Evolutionary conservation across 2,797 vertebrate species (phyloP).

Genomic region (Eurystomus glaucurus): DNA sequence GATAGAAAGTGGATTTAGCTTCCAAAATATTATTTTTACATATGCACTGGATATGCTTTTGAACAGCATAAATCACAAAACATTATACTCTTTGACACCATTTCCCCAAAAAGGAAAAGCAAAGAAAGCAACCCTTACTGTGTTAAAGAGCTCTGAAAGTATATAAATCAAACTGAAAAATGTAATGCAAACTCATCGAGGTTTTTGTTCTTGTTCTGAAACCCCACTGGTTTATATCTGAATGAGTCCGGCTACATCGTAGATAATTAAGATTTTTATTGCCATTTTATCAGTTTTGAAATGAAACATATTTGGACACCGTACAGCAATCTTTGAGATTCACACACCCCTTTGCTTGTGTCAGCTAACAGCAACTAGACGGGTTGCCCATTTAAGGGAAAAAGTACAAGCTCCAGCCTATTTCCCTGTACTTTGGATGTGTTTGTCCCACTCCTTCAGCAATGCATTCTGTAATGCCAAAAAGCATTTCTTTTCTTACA

Average conservation of each 20-base stretch:
- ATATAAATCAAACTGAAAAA: constrained; percentile 24
- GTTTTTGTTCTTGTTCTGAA: constrained; percentile 38
- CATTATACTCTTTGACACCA: constrained; percentile 39
- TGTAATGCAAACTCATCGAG: neutral
- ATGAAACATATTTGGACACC: constrained; percentile 9
- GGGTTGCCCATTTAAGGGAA: constrained; percentile 77
- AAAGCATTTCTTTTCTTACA: constrained; percentile 1
- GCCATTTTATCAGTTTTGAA: constrained; percentile 44
- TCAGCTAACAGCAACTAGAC: constrained; percentile 9
- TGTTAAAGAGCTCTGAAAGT: neutral
- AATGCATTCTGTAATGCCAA: constrained; percentile 19
- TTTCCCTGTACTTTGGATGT: constrained; percentile 58
- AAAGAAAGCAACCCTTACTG: constrained; percentile 14
- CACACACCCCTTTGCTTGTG: constrained; percentile 24
- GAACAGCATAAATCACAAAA: constrained; percentile 69
- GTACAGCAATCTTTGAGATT: neutral
- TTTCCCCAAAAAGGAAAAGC: constrained; percentile 74
- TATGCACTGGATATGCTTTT: neutral
- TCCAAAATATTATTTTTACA: constrained; percentile 52
- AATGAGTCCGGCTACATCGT: neutral
- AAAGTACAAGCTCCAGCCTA: constrained; percentile 54
- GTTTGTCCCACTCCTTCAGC: constrained; percentile 53
- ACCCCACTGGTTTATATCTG: neutral
- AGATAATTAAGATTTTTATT: constrained; percentile 31
- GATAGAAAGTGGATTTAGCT: constrained; percentile 20